Evolutionary conservation across 2,888 invertebrate species (phyloP), one percentile per base, ranked within the genome.

Genomic region (Drosophila monieri): DNA sequence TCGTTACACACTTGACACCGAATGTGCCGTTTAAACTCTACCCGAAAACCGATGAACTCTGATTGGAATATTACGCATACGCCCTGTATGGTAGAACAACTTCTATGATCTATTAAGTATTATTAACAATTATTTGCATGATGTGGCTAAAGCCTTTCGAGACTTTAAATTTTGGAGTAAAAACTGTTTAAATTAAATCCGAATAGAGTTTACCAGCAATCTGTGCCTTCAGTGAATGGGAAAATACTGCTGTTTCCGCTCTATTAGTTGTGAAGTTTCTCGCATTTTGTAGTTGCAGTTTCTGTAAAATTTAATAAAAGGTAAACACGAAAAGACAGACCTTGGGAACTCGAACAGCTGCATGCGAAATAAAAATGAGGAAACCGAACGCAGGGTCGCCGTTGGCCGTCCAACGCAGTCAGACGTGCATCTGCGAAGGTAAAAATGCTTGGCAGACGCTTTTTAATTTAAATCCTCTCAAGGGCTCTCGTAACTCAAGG

Each of bases 281-380:
- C 35, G 9, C 15, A 60, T 37, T 72, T 75, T 78, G 64, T 75
- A 78, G 76, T 41, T 30, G 12, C 12, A 30, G 12, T 27, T 48
- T 18, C 21, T 6, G 27, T 9, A n/a, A 14, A 52, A 35, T 35
- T 43, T 46, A n/a, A 37, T n/a, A 54, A 55, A 53, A 57, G 39
- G 23, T 27, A 48, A 23, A 21, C 9, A 8, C 10, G 14, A 10
- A 25, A 14, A 21, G 32, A 37, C 60, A 27, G 35, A 41, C 39
- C 68, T 48, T 80, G 85, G 46, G 75, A 78, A 67, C 18, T 49
- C 21, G 21, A 25, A 12, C 85, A 80, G 66, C 78, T 78, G 76
- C 6, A 23, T 27, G 41, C 12, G 37, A 61, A 58, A 55, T 47
- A 58, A 44, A 51, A 44, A 30, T 14, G 27, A 10, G 44, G 18